Base-by-base conservation (phyloP, 2,113 vertebrate species). In the Xiphophorus hellerii region DNA sequence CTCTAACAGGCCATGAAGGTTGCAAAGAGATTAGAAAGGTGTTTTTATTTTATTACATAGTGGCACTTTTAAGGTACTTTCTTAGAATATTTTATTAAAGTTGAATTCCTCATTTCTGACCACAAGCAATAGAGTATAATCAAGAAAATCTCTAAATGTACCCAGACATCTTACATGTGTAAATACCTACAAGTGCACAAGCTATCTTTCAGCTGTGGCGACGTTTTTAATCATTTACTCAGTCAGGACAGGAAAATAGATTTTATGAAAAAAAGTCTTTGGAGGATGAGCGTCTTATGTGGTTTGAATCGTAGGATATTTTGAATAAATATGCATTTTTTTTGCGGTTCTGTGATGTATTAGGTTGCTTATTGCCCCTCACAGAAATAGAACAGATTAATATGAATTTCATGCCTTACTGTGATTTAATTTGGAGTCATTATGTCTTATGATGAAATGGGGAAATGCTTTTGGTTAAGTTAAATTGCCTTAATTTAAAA, bases 401-500 rank as follows among this genome's bases (percentile, higher is more conserved):
- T 69, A 27, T 11, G 29, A 39, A 71, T 74, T 10, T 7, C 37
- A 74, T 74, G 42, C 44, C 62, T 54, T 64, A 65, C 71, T 77
- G 31, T 62, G 31, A 71, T 74, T 74, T 62, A 39, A 77, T 80
- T 65, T 62, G 14, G 31, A 14, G 20, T 10, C 22, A 69, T 71
- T 68, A 61, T 28, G 15, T 78, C 15, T 44, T 22, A 22, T 69
- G 58, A 64, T 12, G 64, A 61, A 69, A 73, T 13, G 1, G 64
- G 64, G 48, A 61, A 71, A 69, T 37, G 1, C 27, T 65, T n/a
- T 42, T 74, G 30, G 9, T n/a, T 33, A 25, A 63, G 27, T 62
- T n/a, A 28, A 67, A 76, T 39, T 35, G 72, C 64, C 27, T 22
- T 17, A 35, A 48, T 37, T 7, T 13, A 66, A 76, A 65, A 0